Conservation (phyloP, 2,888 invertebrate species). For the Philereme vetulata region DNA sequence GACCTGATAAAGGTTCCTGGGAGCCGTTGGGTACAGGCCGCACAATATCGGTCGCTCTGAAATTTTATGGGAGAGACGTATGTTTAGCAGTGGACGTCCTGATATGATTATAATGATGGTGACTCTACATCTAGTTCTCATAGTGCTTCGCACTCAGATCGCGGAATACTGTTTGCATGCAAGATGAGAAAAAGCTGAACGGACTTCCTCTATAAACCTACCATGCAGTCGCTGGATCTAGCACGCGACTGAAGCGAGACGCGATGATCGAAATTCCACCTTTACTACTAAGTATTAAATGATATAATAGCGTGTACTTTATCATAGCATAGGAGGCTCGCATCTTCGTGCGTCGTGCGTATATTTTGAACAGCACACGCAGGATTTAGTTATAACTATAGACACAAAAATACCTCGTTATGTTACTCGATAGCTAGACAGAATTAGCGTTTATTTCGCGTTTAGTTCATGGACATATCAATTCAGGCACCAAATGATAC, state of each 20-base stretch:
- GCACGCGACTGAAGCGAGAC: constrained; percentile 16
- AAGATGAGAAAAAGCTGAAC: neutral
- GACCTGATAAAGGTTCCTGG: no score
- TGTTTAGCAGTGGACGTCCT: no score
- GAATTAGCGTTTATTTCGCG: constrained; percentile 74
- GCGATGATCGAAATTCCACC: constrained; percentile 53
- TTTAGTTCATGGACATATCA: constrained; percentile 82
- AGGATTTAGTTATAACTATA: constrained; percentile 71
- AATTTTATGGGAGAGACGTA: no score
- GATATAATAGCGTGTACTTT: constrained; percentile 81
- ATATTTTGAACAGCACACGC: constrained; percentile 67
- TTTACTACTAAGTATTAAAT: constrained; percentile 81
- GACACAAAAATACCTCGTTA: constrained; percentile 82
- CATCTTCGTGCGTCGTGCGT: constrained; percentile 58
- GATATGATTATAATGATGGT: no score
- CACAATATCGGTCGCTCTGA: no score
- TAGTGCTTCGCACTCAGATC: neutral
- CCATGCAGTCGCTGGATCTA: neutral
- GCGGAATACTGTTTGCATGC: neutral
- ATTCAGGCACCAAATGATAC: constrained; percentile 81
- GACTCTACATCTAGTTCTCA: no score
- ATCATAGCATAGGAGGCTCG: constrained; percentile 76
- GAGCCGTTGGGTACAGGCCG: no score
- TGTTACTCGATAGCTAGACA: constrained; percentile 78
- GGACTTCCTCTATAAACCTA: neutral